phyloP scores from a whole-genome alignment of 2,888 invertebrate genomes.

The Tenodera sinensis region DNA sequence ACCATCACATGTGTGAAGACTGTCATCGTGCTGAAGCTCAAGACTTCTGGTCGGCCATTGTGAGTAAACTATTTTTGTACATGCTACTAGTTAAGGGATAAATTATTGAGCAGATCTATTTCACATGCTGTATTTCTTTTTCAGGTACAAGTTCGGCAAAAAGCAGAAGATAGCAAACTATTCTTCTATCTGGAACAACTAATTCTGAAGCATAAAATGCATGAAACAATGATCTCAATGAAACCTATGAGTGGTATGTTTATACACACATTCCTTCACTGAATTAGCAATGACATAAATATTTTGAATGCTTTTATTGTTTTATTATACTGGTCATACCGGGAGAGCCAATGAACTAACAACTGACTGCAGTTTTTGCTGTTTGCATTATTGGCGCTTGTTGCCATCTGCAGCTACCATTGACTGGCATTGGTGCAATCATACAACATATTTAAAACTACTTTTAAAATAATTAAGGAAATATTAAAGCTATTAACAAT shows the following conservation, averaged over 20 bases:
- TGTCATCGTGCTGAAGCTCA: constrained; percentile 97
- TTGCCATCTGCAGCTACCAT: too few relatives aligned
- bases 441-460: too few relatives aligned
- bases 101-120: neutral
- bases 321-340: too few relatives aligned
- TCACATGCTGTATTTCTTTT: constrained; percentile 15
- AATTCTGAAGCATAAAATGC: constrained; percentile 92
- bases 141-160: constrained; percentile 81
- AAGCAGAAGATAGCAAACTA: constrained; percentile 91
- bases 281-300: too few relatives aligned
- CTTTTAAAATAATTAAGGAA: too few relatives aligned
- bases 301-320: too few relatives aligned
- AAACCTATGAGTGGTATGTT: constrained; percentile 72
- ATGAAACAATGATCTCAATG: constrained; percentile 84
- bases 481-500: too few relatives aligned
- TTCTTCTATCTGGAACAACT: constrained; percentile 96
- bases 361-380: too few relatives aligned
- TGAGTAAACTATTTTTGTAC: constrained; percentile 38
- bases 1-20: constrained; percentile 94
- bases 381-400: too few relatives aligned
- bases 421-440: too few relatives aligned
- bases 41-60: constrained; percentile 90
- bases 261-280: neutral
- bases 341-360: too few relatives aligned
- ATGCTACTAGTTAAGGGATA: neutral